Evolutionary conservation across 2,113 vertebrate genomes (phyloP).

Genomic region (Pterocles burchelli): DNA sequence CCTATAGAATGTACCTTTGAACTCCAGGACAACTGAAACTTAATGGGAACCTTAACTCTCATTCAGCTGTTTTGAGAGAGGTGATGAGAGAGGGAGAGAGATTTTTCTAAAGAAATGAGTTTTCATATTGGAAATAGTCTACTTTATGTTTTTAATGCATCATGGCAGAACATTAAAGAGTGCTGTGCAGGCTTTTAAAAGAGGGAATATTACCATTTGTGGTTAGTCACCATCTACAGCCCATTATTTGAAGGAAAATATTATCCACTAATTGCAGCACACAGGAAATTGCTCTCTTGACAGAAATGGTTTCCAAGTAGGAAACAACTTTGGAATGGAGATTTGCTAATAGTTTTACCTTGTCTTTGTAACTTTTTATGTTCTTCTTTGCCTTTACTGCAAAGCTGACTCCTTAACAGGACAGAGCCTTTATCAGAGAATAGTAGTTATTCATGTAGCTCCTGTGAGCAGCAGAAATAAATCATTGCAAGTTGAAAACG

Average conservation of each 20-base stretch:
- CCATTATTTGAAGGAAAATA: constrained; percentile 64
- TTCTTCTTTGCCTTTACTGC: constrained; percentile 45
- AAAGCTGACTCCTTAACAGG: constrained; percentile 35
- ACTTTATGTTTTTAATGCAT: constrained; percentile 3
- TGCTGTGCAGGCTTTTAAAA: constrained; percentile 45
- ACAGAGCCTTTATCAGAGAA: constrained; percentile 8
- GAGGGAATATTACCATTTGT: constrained; percentile 46
- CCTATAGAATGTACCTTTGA: not conserved
- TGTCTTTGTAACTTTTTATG: constrained; percentile 32
- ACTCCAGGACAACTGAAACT: constrained; percentile 18
- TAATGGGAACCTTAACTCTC: not conserved
- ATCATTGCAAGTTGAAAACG: constrained; percentile 36
- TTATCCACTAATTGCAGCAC: constrained; percentile 55
- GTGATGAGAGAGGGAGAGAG: constrained; percentile 21
- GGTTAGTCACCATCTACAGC: constrained; percentile 37
- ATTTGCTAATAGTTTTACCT: constrained; percentile 45
- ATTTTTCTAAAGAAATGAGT: constrained; percentile 44
- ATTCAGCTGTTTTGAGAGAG: constrained; percentile 30
- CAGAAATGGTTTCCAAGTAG: constrained; percentile 45
- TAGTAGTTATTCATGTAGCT: constrained; percentile 41
- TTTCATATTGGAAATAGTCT: constrained; percentile 31
- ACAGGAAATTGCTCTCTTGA: constrained; percentile 55
- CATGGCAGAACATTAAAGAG: constrained; percentile 20
- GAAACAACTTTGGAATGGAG: constrained; percentile 31
- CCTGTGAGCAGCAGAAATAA: constrained; percentile 27